These are phyloP conservation scores for Tympanuchus pallidicinctus DNA, from an alignment of 2,113 vertebrate species.

Conservation along the genomic window DNA sequence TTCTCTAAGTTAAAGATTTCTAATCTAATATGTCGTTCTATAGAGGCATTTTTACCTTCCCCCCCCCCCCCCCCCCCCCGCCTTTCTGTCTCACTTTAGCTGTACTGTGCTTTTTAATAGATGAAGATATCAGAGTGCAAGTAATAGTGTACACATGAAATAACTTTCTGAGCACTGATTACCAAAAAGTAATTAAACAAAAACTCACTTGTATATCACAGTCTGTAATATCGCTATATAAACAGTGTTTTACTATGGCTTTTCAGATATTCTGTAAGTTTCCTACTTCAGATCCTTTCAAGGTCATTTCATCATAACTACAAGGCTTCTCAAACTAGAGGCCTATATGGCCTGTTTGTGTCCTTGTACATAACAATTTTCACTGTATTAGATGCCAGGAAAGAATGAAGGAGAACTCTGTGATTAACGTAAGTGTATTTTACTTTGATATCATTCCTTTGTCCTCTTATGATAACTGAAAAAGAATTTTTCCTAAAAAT, in stretches of 20 bases:
- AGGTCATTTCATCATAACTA: neutral
- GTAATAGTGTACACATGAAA: neutral
- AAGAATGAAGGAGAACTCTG: neutral
- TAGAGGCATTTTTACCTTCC: neutral
- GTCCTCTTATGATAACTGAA: neutral
- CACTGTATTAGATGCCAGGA: neutral
- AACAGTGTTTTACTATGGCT: neutral
- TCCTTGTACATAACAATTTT: neutral
- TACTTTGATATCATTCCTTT: neutral
- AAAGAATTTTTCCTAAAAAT: neutral
- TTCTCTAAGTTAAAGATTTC: neutral
- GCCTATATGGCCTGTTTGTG: neutral
- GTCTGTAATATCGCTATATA: neutral
- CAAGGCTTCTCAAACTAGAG: neutral
- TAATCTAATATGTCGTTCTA: conserved; percentile 22
- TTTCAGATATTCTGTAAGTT: neutral
- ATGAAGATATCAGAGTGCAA: neutral
- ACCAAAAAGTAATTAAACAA: neutral
- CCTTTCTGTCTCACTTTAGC: neutral
- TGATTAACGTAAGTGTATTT: neutral
- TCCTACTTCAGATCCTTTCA: neutral
- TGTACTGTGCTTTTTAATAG: neutral
- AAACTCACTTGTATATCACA: neutral
- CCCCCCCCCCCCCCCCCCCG: neutral
- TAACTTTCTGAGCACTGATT: neutral